A percentile compares a stretch with the other conserved stretches of the same genome.
Conservation (phyloP, 2,888 invertebrate species). For the Ephialtes manifestator region DNA sequence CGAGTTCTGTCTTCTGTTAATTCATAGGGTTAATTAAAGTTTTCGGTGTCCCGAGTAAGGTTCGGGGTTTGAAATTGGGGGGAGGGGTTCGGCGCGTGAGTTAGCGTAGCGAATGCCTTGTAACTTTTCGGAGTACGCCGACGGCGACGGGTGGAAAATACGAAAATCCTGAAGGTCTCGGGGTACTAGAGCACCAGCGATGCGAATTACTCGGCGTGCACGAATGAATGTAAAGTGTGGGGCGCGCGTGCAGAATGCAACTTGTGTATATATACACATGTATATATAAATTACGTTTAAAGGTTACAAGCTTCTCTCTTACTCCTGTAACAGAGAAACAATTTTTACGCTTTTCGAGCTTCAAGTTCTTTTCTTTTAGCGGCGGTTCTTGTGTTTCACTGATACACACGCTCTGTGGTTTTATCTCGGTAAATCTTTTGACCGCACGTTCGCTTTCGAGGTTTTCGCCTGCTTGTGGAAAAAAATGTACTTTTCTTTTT, state of each 20-base stretch:
- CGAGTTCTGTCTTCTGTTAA: constrained; percentile 38
- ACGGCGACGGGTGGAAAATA: constrained; percentile 65
- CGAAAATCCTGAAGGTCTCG: constrained; percentile 46
- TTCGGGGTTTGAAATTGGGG: neutral
- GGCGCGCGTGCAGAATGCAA: constrained; percentile 35
- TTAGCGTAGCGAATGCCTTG: constrained; percentile 38
- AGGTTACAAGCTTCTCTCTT: neutral
- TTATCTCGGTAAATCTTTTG: constrained; percentile 49
- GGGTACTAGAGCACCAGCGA: constrained; percentile 8
- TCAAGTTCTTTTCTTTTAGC: constrained; percentile 9
- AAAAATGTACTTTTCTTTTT: neutral
- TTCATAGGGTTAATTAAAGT: constrained; percentile 66
- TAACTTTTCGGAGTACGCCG: constrained; percentile 54
- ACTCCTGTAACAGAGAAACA: neutral
- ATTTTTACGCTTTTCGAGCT: constrained; percentile 41
- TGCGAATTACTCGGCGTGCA: constrained; percentile 63
- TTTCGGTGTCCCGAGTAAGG: constrained; percentile 14
- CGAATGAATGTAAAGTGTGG: constrained; percentile 64
- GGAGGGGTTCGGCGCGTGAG: constrained; percentile 21
- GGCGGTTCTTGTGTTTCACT: constrained; percentile 27
- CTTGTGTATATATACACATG: neutral
- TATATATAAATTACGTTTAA: constrained; percentile 17
- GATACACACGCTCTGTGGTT: constrained; percentile 41
- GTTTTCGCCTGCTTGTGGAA: neutral
- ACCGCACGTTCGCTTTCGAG: constrained; percentile 37